These are phyloP conservation scores for Carlito syrichta DNA, from an alignment of 2,113 vertebrate species.

Conservation along the genomic window DNA sequence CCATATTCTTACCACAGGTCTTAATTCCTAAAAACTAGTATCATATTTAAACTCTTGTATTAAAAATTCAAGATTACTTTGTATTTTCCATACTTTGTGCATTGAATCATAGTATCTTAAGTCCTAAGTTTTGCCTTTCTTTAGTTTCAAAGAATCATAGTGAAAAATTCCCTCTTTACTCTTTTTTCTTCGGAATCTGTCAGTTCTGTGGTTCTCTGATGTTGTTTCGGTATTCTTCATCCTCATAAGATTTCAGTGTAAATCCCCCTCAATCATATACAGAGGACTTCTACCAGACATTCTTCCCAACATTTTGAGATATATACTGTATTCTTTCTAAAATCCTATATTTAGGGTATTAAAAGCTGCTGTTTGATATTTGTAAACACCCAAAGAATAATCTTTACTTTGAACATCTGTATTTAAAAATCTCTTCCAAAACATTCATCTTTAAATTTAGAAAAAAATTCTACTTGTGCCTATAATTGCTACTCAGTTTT, in stretches of 20 bases:
- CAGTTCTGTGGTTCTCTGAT: not conserved
- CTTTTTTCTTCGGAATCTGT: not conserved
- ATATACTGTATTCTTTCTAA: not conserved
- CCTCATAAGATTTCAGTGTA: not conserved
- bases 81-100: not conserved
- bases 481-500: not conserved
- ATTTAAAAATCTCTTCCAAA: conserved; percentile 7
- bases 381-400: not conserved
- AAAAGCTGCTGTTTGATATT: not conserved
- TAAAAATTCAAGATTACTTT: not conserved
- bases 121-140: not conserved
- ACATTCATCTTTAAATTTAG: not conserved
- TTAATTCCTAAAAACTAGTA: not conserved
- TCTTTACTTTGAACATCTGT: not conserved
- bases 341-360: not conserved
- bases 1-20: not conserved
- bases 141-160: not conserved
- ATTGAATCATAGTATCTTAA: not conserved
- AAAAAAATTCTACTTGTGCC: not conserved
- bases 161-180: fast-evolving
- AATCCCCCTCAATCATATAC: not conserved
- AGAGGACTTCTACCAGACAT: not conserved
- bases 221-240: not conserved
- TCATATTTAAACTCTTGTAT: not conserved
- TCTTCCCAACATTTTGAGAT: not conserved